Evolutionary conservation across 2,888 invertebrate species (phyloP), one percentile per base, ranked within the genome.

Genomic region (Siphlonurus alternatus): DNA sequence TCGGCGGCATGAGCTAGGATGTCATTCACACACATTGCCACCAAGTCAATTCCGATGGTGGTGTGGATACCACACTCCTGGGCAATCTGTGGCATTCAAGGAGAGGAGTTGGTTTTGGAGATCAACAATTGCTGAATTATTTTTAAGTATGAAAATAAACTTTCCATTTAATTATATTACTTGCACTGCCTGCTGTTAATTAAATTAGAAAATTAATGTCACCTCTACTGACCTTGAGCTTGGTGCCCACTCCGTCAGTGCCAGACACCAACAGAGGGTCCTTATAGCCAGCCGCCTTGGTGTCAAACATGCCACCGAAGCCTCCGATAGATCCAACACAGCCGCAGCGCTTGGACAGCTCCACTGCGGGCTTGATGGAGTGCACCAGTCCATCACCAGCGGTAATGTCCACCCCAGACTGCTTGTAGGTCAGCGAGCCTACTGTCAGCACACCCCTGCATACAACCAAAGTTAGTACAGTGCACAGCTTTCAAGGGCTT

Each of bases 1-100:
- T 94, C 93, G 0, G 96, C 98, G 59, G 96, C 97, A 67, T 94
- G 90, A 69, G 94, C 94, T 61, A 99, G 78, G 63, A 98, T 85
- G 75, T 98, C 96, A 77, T 99, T 99, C 60, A 93, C 96, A 73
- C 96, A 96, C 94, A 97, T 96, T 2, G 97, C 98, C 1, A 99
- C 95, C 38, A 99, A 79, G 76, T 99, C 99, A 70, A 92, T 88
- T 0, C 98, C 98, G 64, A 98, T 84, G 0, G 88, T 86, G 70
- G 87, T 83, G 75, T 93, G 94, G 64, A 86, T 82, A 19, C 84
- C 81, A 72, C 85, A 83, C 66, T 82, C 81, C 72, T 93, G 85
- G 0, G 96, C 93, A 69, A 97, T 83, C 92, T 92, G 74, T 0
- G n/a, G n/a, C n/a, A n/a, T n/a, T n/a, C n/a, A n/a, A n/a, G n/a